A percentile compares a stretch with the other conserved stretches of the same genome.
phyloP scores from a whole-genome alignment of 2,888 invertebrate genomes.

The Pyrochroa serraticornis region DNA sequence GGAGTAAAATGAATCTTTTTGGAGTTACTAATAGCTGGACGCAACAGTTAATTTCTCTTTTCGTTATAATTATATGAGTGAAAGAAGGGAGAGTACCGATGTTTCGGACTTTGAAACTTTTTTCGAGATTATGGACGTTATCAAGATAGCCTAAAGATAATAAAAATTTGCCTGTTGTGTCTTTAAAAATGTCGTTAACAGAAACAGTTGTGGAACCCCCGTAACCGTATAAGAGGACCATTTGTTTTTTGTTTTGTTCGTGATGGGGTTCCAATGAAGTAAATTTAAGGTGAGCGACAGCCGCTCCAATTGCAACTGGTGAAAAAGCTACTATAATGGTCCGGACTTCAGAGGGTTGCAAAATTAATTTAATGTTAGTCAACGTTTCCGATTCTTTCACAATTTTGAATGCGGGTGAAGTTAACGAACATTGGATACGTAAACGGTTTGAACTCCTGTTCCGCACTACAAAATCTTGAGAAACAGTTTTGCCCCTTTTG shows the following conservation, averaged over 20 bases:
- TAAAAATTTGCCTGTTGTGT: slow-evolving; percentile 64
- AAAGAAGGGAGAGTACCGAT: slow-evolving; percentile 64
- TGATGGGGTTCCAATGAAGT: slow-evolving; percentile 54
- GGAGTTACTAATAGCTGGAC: slow-evolving; percentile 48
- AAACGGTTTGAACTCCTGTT: slow-evolving; percentile 64
- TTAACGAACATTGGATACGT: slow-evolving; percentile 61
- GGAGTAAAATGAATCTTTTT: slow-evolving; percentile 45
- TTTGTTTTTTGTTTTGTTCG: slow-evolving; percentile 46
- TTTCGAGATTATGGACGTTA: slow-evolving; percentile 50
- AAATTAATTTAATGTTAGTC: slow-evolving; percentile 52
- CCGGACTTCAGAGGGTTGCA: slow-evolving; percentile 65
- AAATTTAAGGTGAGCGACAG: slow-evolving; percentile 63
- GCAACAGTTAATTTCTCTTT: slow-evolving; percentile 42
- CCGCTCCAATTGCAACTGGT: slow-evolving; percentile 62
- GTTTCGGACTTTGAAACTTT: slow-evolving; percentile 62
- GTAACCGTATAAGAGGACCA: slow-evolving; percentile 63
- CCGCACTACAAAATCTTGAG: slow-evolving; percentile 63
- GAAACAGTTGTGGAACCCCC: slow-evolving; percentile 64
- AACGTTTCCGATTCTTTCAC: slow-evolving; percentile 47
- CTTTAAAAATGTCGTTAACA: slow-evolving; percentile 56
- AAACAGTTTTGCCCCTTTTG: slow-evolving; percentile 61
- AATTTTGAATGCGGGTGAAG: slow-evolving; percentile 58
- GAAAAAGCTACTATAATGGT: slow-evolving; percentile 62
- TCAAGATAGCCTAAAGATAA: slow-evolving; percentile 61
- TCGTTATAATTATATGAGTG: slow-evolving; percentile 47